Evolutionary conservation across 2,113 vertebrate genomes (phyloP).

Genomic region (Sula dactylatra): DNA sequence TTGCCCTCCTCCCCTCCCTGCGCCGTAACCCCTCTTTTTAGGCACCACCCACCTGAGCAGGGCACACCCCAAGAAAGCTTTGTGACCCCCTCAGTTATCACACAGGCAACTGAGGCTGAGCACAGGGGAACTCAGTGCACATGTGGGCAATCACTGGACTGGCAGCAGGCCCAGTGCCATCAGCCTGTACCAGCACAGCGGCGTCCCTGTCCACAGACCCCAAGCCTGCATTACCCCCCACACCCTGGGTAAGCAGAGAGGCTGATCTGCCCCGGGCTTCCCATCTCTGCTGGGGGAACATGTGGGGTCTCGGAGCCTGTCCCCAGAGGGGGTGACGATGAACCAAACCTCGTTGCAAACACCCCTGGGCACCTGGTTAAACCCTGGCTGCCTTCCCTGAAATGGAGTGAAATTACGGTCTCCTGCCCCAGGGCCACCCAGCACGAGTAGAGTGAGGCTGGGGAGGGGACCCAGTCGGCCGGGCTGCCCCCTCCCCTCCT

Average conservation of each 20-base stretch:
- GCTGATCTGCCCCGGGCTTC: neutral
- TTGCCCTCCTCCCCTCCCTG: neutral
- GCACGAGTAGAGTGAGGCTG: fast-evolving
- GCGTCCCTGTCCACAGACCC: neutral
- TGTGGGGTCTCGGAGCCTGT: neutral
- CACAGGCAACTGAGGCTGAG: neutral
- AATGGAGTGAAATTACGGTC: neutral
- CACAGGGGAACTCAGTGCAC: neutral
- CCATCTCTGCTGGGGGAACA: neutral
- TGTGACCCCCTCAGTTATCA: neutral
- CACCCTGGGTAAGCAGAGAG: neutral
- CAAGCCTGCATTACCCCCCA: too few relatives aligned
- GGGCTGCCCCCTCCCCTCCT: neutral
- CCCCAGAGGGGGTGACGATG: neutral
- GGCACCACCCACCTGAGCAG: neutral
- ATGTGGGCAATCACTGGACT: neutral
- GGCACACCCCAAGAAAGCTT: neutral
- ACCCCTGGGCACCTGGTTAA: fast-evolving
- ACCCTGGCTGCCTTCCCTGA: neutral
- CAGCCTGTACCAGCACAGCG: neutral
- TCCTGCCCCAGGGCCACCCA: neutral
- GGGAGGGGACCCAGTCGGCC: neutral
- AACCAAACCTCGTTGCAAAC: neutral
- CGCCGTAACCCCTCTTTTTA: neutral
- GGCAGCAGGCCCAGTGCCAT: neutral